Evolutionary conservation across 2,113 vertebrate genomes (phyloP).

Genomic region (Anoplopoma fimbria): DNA sequence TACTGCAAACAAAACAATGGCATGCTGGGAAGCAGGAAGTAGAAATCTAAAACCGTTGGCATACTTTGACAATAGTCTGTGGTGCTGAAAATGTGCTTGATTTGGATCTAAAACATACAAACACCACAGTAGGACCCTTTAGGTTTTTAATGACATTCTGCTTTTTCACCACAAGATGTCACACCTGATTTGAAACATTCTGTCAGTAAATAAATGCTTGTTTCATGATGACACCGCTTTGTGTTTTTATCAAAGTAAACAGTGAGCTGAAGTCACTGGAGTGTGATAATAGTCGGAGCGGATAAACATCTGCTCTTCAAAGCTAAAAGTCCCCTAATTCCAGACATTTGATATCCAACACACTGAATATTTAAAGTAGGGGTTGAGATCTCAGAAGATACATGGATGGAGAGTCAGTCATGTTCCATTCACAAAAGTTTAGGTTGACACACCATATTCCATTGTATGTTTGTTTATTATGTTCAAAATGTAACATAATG

Average conservation of each 20-base stretch:
- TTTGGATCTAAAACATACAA: neutral
- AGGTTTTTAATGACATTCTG: neutral
- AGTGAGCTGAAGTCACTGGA: no score
- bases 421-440: no score
- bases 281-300: no score
- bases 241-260: no score
- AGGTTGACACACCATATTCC: neutral
- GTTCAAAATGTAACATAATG: no score
- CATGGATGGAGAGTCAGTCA: no score
- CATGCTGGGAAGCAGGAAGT: neutral
- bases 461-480: no score
- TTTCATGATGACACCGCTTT: neutral
- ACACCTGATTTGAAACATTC: neutral
- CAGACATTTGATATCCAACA: no score
- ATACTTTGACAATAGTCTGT: neutral
- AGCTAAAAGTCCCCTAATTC: no score
- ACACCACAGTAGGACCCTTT: neutral
- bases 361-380: no score
- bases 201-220: neutral
- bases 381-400: no score
- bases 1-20: neutral
- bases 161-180: slow-evolving; percentile 32
- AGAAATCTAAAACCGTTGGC: neutral
- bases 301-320: no score
- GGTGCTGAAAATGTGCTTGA: neutral